Evolutionary conservation across 1,140 invertebrate genomes (phyloP).

Genomic region (Solenopsis fugax): DNA sequence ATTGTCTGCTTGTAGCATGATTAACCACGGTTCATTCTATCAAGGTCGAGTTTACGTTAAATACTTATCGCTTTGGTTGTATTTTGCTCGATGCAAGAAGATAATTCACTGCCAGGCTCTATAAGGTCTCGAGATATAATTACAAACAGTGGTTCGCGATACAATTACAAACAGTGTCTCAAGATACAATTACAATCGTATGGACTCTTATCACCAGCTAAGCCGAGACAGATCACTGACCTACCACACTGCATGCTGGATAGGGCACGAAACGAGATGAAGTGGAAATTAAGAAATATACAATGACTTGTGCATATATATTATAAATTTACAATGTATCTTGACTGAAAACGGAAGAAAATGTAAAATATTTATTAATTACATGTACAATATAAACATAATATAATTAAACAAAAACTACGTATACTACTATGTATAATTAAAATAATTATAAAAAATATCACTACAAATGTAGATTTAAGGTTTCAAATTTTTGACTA

Average conservation of each 20-base stretch:
- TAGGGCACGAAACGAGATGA: neutral
- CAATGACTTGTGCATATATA: neutral
- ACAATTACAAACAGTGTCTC: neutral
- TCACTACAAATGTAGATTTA: neutral
- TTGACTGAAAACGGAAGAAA: neutral
- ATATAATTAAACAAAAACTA: neutral
- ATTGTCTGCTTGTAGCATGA: neutral
- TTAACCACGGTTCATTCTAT: neutral
- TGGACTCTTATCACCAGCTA: conserved; percentile 36
- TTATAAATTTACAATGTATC: neutral
- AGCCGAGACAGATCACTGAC: conserved; percentile 29
- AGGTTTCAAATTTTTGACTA: neutral
- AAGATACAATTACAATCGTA: conserved; percentile 10
- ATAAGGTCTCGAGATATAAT: neutral
- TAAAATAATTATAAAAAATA: neutral
- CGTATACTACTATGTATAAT: neutral
- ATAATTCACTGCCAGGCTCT: neutral
- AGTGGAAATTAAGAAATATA: neutral
- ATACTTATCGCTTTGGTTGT: conserved; percentile 1
- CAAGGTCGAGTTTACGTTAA: conserved; percentile 31
- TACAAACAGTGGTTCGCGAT: neutral
- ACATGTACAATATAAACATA: neutral
- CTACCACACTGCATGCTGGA: conserved; percentile 1
- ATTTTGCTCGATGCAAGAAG: conserved; percentile 1
- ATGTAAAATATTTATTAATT: neutral